phyloP scores from a whole-genome alignment of 1,140 invertebrate genomes.

The Aphelenchoides avenae region DNA sequence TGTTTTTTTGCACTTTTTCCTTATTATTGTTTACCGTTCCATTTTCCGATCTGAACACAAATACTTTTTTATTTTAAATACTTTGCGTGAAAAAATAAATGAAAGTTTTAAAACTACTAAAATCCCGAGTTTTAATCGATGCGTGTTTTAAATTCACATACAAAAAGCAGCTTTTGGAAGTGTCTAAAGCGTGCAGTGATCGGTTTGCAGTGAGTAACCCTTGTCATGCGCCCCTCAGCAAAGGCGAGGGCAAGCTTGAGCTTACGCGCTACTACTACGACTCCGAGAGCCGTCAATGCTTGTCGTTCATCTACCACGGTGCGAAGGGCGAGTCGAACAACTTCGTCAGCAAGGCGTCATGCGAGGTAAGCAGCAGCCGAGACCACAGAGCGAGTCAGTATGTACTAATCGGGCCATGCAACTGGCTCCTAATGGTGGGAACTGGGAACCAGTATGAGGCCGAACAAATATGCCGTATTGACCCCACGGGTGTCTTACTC shows the following conservation, averaged over 20 bases:
- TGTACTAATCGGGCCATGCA: too few relatives aligned
- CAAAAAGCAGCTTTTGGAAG: background rate
- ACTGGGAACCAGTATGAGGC: constrained; percentile 42
- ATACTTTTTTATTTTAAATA: too few relatives aligned
- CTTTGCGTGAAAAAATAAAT: too few relatives aligned
- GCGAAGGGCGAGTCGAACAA: constrained; percentile 48
- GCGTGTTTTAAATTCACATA: constrained; percentile 13
- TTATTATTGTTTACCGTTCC: too few relatives aligned
- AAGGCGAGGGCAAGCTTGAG: constrained; percentile 27
- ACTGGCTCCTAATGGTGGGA: too few relatives aligned
- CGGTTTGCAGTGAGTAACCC: constrained; percentile 23
- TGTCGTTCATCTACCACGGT: constrained; percentile 41
- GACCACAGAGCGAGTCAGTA: too few relatives aligned
- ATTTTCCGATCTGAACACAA: too few relatives aligned
- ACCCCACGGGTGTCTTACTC: background rate
- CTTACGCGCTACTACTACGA: constrained; percentile 38
- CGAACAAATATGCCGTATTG: constrained; percentile 42
- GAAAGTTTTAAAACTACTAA: too few relatives aligned
- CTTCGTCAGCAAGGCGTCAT: constrained; percentile 30
- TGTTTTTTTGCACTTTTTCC: too few relatives aligned
- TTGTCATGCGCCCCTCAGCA: constrained; percentile 16
- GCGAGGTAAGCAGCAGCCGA: constrained; percentile 29
- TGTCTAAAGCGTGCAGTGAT: constrained; percentile 6
- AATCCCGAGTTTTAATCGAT: too few relatives aligned
- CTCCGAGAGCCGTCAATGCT: constrained; percentile 31